These are phyloP conservation scores for Harlomillsia oculata DNA, from an alignment of 1,140 invertebrate species.

Conservation along the genomic window DNA sequence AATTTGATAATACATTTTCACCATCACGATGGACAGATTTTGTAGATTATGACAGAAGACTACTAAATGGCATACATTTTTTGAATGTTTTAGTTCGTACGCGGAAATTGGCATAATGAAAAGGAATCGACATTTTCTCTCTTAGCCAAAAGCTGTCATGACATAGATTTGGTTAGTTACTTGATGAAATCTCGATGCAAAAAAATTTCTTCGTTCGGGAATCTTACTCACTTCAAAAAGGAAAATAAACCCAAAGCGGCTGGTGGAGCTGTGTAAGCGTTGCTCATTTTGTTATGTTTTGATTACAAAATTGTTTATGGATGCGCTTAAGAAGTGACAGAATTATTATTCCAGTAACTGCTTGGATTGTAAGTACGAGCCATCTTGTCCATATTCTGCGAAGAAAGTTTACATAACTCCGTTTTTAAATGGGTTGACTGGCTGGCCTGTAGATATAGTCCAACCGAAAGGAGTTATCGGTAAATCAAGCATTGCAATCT, in stretches of 20 bases:
- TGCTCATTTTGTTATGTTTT: neutral
- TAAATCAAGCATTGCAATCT: neutral
- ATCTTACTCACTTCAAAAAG: conserved; percentile 42
- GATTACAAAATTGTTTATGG: neutral
- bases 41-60: neutral
- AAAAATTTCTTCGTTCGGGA: conserved; percentile 44
- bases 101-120: conserved; percentile 45
- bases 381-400: conserved; percentile 44
- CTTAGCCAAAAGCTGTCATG: conserved; percentile 47
- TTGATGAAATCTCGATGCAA: conserved; percentile 41
- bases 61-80: neutral
- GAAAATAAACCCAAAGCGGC: conserved; percentile 33
- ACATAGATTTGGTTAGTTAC: conserved; percentile 44
- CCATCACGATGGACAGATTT: neutral
- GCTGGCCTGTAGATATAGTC: conserved; percentile 29
- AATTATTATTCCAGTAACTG: conserved; percentile 40
- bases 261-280: conserved; percentile 19
- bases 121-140: conserved; percentile 42
- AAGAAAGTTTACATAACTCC: conserved; percentile 42
- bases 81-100: conserved; percentile 38
- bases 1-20: neutral
- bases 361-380: conserved; percentile 40
- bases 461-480: conserved; percentile 29
- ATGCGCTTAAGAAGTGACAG: neutral
- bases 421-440: conserved; percentile 25